A percentile compares a stretch with the other conserved stretches of the same genome.
These are phyloP conservation scores for Empidonax alnorum DNA, from an alignment of 2,113 vertebrate genomes.

Conservation along the genomic window DNA sequence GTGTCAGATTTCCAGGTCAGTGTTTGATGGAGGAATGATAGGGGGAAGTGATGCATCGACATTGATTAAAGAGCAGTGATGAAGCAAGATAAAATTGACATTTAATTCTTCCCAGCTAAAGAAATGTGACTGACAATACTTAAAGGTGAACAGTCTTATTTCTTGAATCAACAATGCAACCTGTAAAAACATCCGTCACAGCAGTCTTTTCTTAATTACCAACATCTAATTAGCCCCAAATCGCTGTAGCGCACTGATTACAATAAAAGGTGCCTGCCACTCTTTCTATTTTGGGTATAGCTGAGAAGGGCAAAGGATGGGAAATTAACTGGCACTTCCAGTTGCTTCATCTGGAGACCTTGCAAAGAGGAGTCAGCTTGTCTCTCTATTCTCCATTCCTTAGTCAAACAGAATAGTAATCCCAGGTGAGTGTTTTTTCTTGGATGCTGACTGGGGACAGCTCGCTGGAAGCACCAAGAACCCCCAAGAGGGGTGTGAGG, in stretches of 20 bases:
- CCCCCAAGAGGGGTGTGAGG: background rate
- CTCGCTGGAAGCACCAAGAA: background rate
- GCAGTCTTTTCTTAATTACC: constrained; percentile 42
- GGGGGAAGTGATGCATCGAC: constrained; percentile 65
- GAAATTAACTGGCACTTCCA: constrained; percentile 25
- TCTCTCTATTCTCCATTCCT: background rate
- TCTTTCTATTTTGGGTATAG: background rate
- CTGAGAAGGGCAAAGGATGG: background rate
- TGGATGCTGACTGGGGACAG: background rate
- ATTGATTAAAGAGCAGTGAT: constrained; percentile 81
- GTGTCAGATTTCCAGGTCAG: constrained; percentile 75
- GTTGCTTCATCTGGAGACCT: background rate
- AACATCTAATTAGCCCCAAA: constrained; percentile 45
- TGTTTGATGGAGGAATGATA: constrained; percentile 72
- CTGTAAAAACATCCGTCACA: constrained; percentile 38
- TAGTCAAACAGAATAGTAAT: background rate
- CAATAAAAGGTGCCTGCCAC: background rate
- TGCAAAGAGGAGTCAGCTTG: background rate
- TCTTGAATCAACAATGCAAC: constrained; percentile 60
- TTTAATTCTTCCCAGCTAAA: constrained; percentile 66
- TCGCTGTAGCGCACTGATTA: background rate
- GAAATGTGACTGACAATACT: constrained; percentile 59
- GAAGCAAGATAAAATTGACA: constrained; percentile 79
- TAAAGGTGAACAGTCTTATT: constrained; percentile 60
- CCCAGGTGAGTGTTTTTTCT: background rate